These are phyloP conservation scores for Digitonthophagus gazella DNA, from an alignment of 2,888 invertebrate genomes.

Conservation along the genomic window DNA sequence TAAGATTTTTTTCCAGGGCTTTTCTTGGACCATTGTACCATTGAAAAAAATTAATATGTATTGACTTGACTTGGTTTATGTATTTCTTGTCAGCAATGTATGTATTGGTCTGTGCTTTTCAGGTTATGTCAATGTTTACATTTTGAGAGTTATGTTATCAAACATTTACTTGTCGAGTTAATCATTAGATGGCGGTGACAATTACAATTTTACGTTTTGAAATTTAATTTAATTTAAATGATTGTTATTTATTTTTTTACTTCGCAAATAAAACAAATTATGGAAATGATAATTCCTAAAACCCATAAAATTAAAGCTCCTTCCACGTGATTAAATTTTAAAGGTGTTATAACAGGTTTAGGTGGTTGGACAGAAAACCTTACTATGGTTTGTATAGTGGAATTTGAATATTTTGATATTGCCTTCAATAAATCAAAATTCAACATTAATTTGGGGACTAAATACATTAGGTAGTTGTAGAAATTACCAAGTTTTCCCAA, in stretches of 20 bases:
- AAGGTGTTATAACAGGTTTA: neutral
- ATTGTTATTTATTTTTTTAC: neutral
- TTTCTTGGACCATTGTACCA: slow-evolving; percentile 36
- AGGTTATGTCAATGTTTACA: no score
- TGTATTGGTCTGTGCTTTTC: no score
- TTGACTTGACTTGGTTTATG: no score
- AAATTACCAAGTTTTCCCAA: slow-evolving; percentile 24
- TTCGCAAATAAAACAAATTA: slow-evolving; percentile 14
- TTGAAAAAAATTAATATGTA: no score
- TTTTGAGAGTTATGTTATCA: no score
- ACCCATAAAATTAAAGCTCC: slow-evolving; percentile 24
- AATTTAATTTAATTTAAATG: no score
- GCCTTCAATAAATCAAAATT: slow-evolving; percentile 17
- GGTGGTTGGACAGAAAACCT: slow-evolving; percentile 15
- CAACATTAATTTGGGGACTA: neutral
- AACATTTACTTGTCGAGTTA: no score
- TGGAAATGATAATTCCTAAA: slow-evolving; percentile 17
- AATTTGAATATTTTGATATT: slow-evolving; percentile 18
- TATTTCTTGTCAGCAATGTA: no score
- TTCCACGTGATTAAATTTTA: slow-evolving; percentile 22
- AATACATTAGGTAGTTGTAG: neutral
- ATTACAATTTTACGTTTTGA: no score
- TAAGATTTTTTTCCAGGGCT: slow-evolving; percentile 82
- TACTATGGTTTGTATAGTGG: slow-evolving; percentile 20
- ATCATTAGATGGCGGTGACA: no score